Evolutionary conservation across 2,113 vertebrate genomes (phyloP).

Genomic region (Ceuthmochares aereus): DNA sequence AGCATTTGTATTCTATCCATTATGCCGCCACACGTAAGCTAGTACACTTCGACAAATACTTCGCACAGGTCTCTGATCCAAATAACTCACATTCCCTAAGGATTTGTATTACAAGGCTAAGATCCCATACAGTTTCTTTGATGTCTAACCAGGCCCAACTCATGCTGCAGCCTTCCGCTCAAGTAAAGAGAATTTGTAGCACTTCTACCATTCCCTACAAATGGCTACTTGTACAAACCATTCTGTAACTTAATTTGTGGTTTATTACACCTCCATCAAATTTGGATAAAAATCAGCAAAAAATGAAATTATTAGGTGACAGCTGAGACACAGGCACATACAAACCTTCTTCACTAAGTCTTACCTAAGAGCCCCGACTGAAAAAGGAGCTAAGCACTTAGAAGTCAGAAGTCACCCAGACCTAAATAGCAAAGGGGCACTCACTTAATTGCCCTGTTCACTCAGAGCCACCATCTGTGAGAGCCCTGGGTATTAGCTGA

Average conservation of each 20-base stretch:
- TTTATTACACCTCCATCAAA: not conserved
- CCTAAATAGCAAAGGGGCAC: not conserved
- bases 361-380: not conserved
- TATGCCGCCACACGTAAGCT: not conserved
- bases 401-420: not conserved
- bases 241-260: not conserved
- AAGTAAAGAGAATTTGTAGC: not conserved
- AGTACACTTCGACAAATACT: not conserved
- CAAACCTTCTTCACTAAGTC: not conserved
- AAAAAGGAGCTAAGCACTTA: not conserved
- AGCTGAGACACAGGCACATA: not conserved
- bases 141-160: not conserved
- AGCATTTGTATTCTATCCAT: not conserved
- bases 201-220: not conserved
- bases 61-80: not conserved
- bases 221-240: not conserved
- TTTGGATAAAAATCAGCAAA: not conserved
- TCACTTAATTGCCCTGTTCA: not conserved
- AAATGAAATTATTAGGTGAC: not conserved
- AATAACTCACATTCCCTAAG: not conserved
- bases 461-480: not conserved
- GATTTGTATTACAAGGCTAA: not conserved
- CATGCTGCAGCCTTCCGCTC: not conserved
- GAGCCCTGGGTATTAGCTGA: not conserved
- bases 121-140: not conserved